Evolutionary conservation across 2,113 vertebrate species (phyloP).

Genomic region (Phrynocephalus versicolor): DNA sequence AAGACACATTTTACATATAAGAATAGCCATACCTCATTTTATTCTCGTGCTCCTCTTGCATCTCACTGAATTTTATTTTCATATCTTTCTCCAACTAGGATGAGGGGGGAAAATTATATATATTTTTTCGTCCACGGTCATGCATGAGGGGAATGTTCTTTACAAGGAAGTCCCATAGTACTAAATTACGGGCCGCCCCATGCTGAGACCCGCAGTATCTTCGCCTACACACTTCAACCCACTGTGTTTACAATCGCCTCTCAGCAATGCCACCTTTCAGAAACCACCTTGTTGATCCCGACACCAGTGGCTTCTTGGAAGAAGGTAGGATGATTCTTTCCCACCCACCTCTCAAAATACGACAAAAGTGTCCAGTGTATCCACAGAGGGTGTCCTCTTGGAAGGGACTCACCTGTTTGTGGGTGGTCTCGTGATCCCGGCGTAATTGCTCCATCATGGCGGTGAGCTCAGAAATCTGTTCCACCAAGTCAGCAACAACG

Average conservation of each 20-base stretch:
- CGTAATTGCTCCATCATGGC: conserved; percentile 69
- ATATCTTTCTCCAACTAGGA: conserved; percentile 63
- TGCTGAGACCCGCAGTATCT: not conserved
- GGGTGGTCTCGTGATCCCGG: conserved; percentile 63
- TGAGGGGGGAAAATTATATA: not conserved
- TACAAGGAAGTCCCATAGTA: no score
- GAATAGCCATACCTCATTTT: conserved; percentile 53
- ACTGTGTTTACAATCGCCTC: not conserved
- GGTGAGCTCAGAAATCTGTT: conserved; percentile 70
- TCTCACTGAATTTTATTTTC: conserved; percentile 51
- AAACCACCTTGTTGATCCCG: not conserved
- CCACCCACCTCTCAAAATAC: not conserved
- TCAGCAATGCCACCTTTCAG: not conserved
- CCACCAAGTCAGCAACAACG: conserved; percentile 64
- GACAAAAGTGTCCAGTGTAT: no score
- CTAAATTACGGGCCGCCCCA: not conserved
- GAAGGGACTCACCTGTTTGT: conserved; percentile 56
- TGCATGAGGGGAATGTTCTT: not conserved
- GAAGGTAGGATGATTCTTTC: no score
- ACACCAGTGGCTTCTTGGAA: not conserved
- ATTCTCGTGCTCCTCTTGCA: conserved; percentile 57
- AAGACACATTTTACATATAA: not conserved
- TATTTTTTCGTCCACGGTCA: not conserved
- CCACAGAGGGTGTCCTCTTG: not conserved
- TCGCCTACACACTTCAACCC: no score